phyloP scores from a whole-genome alignment of 2,888 invertebrate species.

The Allophyes oxyacanthae region DNA sequence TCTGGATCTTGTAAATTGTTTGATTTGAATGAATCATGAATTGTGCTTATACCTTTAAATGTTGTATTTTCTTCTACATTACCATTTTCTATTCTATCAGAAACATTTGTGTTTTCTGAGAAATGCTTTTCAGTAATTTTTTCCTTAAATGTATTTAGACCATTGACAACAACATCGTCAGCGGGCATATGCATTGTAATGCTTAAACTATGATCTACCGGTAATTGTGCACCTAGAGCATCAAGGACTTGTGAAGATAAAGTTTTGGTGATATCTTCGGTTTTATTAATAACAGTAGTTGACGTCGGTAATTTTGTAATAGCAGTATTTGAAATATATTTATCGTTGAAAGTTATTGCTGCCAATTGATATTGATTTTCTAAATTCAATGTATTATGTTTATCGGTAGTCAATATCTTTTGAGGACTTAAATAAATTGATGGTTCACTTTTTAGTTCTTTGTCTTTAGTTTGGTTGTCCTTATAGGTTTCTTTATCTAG shows the following conservation, averaged over 20 bases:
- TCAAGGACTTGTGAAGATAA: not conserved
- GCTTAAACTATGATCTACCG: not conserved
- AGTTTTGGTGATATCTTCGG: not conserved
- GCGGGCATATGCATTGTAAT: not conserved
- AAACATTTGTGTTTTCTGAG: not conserved
- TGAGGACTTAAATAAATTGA: too few relatives aligned
- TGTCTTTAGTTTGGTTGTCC: too few relatives aligned
- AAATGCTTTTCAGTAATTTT: not conserved
- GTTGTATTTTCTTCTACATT: not conserved
- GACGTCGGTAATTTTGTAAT: not conserved
- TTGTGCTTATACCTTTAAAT: not conserved
- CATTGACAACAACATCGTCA: not conserved
- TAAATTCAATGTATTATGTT: too few relatives aligned
- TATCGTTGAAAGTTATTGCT: not conserved
- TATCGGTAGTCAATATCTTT: too few relatives aligned
- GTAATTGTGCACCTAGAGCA: not conserved
- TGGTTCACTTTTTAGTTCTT: too few relatives aligned
- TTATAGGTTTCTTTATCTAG: too few relatives aligned
- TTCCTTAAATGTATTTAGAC: not conserved
- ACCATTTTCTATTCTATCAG: not conserved
- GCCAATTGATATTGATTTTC: not conserved
- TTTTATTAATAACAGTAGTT: not conserved
- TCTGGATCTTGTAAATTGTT: not conserved
- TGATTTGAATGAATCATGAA: too few relatives aligned
- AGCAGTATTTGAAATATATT: not conserved